Base-by-base conservation (phyloP, 2,113 vertebrate species). In the Saguinus imperator region DNA sequence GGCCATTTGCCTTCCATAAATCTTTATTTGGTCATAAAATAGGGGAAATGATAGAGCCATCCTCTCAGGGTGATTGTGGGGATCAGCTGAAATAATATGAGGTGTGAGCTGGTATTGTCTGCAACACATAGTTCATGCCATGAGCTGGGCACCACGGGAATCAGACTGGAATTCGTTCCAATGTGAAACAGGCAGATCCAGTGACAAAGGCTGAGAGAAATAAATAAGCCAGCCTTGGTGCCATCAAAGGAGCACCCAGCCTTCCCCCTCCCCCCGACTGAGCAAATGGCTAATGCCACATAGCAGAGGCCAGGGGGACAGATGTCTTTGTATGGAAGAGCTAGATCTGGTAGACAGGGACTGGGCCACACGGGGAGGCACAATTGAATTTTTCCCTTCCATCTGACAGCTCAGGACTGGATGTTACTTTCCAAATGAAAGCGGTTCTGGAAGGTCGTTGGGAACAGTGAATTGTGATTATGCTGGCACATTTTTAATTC, bases 401-500 rank as follows among this genome's bases (percentile, higher is more conserved):
- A 97, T 85, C 82, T 97, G 87, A 93, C 97, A 87, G 97, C 96
- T 97, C 89, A 90, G 97, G 94, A 94, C 95, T 96, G 61, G 73
- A 94, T 97, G 96, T 81, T 96, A 81, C 98, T 97, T 97, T 97
- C 96, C 97, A 97, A 97, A 97, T 84, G 97, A 80, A 97, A 95
- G 93, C 66, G 91, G 90, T 97, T 97, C 98, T 95, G 95, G 98
- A 98, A 98, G 98, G 98, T 98, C 97, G 94, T 14, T 37, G 96
- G 95, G 95, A 98, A 97, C 97, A 96, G 87, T 66, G 94, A 95
- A 88, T 95, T 96, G 93, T 97, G 98, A 98, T 98, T 98, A 98
- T 94, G 95, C 97, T 97, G 98, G 97, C 96, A 98, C 96, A 97
- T 98, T 98, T 98, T 98, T 98, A 98, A 98, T 99, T 98, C 97